Base-by-base conservation (phyloP, 1,140 invertebrate genomes). In the Temnothorax longispinosus region DNA sequence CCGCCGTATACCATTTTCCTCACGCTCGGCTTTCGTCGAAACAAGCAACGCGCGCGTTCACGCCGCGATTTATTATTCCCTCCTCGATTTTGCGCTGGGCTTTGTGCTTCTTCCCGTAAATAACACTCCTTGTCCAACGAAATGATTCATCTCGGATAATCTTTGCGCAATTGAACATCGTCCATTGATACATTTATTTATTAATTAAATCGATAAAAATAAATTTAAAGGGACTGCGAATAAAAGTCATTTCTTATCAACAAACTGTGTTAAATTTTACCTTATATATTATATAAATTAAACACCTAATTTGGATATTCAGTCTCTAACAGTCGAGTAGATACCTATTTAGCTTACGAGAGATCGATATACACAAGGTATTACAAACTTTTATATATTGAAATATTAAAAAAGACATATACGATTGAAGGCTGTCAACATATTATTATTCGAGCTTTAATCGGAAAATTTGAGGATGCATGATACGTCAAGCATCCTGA, bases 61-160 rank as follows among this genome's bases (percentile, higher is more conserved):
- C 58, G 27, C 18, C 41, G 50, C 64, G 41, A 81, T 81, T 81
- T 81, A 81, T 81, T 81, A 67, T 81, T 81, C 50, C 21, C 62
- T 50, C 38, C 78, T 72, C 78, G 78, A 71, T 81, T 52, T 71
- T 50, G 10, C 50, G 21, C 13, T 35, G 64, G 50, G 35, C 38
- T 81, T 81, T 81, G 65, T 71, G 65, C 27, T 71, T 5, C 38
- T 72, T 81, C 35, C 65, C 78, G 65, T 81, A 81, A 81, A 81
- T 81, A 81, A 81, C 52, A 10, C n/a, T 41, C 35, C 35, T 41
- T 67, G 64, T 81, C 64, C 65, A 35, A 81, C 21, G 50, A 71
- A 81, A 81, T 72, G 52, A 58, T 82, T 58, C 41, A 15, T 44
- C 27, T 44, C 41, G 69, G 52, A 82, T 82, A 58, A 74, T 74